Evolutionary conservation across 2,113 vertebrate genomes (phyloP), one percentile per base, ranked within the genome.

Genomic region (Mellivora capensis): DNA sequence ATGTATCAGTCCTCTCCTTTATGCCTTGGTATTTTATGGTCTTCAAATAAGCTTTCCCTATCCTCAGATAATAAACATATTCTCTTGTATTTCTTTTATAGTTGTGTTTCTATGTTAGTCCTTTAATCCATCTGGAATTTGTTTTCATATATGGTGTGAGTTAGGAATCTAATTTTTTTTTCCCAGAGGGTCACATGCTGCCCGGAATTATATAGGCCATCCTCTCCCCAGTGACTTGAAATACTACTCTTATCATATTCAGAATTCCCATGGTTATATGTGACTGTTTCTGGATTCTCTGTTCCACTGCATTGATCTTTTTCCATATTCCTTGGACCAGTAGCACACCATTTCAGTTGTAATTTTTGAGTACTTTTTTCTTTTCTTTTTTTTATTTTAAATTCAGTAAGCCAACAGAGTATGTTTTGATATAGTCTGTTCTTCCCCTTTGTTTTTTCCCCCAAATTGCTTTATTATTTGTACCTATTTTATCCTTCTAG

Each of bases 61-160:
- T 77, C 21, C 31, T 31, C 42, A 80, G 69, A 80, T 83, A 93
- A 67, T 81, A 90, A 90, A 76, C 4, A 76, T 69, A 94, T 52
- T 88, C 29, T 87, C 72, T 96, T 95, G 7, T 77, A 57, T 57
- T 92, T 92, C 37, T 62, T 62, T 92, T 74, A 59, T 84, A 93
- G 49, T 91, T 95, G 4, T 86, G 23, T 93, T 67, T 93, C 57
- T 77, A 0, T 93, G 29, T 94, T 94, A 94, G 44, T 91, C 82
- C 54, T 93, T 87, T 72, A 96, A 86, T 74, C 34, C 62, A 82
- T n/a, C 67, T 87, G 44, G 54, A 95, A 83, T 91, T 94, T 93
- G 90, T 88, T 90, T 95, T 91, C 54, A 89, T 91, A 80, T 80
- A 79, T 81, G 62, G 25, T 94, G 34, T 90, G 74, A 92, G 15